Evolutionary conservation across 1,140 invertebrate species (phyloP).

Genomic region (Aphaenogaster ashmeadi): DNA sequence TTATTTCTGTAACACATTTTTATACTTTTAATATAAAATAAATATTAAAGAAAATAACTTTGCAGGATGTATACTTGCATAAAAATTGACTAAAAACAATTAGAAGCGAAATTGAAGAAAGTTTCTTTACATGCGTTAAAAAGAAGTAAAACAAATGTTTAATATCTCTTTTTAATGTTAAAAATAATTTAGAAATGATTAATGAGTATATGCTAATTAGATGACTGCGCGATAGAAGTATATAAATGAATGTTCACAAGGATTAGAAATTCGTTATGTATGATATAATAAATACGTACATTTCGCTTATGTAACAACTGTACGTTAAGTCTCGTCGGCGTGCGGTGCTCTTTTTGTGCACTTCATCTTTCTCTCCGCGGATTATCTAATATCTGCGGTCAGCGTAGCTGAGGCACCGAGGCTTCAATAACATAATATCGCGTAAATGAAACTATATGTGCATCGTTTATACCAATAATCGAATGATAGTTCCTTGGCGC

Average conservation of each 20-base stretch:
- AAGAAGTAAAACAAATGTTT: not conserved
- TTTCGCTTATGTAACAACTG: slow-evolving; percentile 11
- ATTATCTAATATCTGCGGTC: slow-evolving; percentile 71
- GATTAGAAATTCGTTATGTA: slow-evolving; percentile 37
- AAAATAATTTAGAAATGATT: slow-evolving; percentile 1
- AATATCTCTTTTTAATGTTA: not conserved
- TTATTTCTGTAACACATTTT: not conserved
- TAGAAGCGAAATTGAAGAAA: not conserved
- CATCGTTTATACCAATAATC: slow-evolving; percentile 4
- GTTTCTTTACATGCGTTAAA: not conserved
- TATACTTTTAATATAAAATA: not conserved
- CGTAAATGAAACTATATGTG: not conserved
- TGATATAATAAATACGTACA: slow-evolving; percentile 4
- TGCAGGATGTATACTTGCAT: not conserved
- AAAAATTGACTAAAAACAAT: not conserved
- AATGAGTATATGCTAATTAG: not conserved
- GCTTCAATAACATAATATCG: not conserved
- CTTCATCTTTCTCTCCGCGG: slow-evolving; percentile 13
- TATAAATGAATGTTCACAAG: not conserved
- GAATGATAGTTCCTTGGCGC: not conserved
- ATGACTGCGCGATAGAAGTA: not conserved
- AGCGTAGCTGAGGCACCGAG: not conserved
- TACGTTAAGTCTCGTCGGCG: not conserved
- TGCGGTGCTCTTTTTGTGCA: slow-evolving; percentile 29
- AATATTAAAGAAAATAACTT: not conserved